Conservation (phyloP, 2,797 vertebrate genomes). For the Brachyalestes nurse region DNA sequence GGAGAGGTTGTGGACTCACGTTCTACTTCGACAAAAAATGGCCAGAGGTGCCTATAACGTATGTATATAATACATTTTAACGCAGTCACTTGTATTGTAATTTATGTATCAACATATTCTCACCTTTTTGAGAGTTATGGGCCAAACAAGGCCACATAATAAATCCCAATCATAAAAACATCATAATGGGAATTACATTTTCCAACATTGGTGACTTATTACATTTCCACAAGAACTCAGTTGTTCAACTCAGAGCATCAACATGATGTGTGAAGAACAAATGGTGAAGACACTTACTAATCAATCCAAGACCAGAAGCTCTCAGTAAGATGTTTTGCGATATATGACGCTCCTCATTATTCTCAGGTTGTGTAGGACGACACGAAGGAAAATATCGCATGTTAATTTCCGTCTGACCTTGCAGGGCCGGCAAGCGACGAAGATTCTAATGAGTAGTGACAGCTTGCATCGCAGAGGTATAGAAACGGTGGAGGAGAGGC, state of each 20-base stretch:
- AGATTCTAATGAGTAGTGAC: constrained; percentile 38
- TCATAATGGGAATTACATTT: too few species aligned
- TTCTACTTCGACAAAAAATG: too few species aligned
- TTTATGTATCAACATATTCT: too few species aligned
- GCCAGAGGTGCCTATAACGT: too few species aligned
- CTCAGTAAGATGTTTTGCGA: not conserved
- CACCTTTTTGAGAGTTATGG: too few species aligned
- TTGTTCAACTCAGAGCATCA: not conserved
- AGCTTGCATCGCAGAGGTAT: constrained; percentile 30
- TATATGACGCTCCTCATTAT: constrained; percentile 14
- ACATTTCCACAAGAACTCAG: not conserved
- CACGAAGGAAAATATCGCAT: constrained; percentile 31
- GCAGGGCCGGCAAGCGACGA: constrained; percentile 28
- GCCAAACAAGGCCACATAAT: too few species aligned
- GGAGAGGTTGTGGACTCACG: too few species aligned
- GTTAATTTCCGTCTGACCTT: constrained; percentile 55
- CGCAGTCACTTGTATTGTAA: too few species aligned
- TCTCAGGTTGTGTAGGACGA: not conserved
- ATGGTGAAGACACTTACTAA: not conserved
- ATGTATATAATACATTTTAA: too few species aligned
- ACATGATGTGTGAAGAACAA: not conserved
- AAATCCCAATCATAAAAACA: too few species aligned
- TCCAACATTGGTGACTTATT: too few species aligned
- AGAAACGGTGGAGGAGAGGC: constrained; percentile 19
- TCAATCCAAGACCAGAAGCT: constrained; percentile 11